These are phyloP conservation scores for Siniperca obscura DNA, from an alignment of 2,797 vertebrate species.

Conservation along the genomic window DNA sequence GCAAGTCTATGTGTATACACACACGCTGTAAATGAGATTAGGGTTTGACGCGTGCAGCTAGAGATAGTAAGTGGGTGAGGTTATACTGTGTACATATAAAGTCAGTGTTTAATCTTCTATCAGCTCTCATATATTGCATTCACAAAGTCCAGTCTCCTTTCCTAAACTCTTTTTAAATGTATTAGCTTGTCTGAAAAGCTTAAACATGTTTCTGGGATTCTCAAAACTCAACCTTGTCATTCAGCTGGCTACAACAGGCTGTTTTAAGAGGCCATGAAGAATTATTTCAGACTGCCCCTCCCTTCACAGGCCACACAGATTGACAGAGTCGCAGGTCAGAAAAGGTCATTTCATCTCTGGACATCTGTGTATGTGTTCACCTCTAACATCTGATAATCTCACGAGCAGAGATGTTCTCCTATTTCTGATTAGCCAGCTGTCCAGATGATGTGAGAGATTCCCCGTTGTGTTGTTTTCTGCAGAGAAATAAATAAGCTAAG, in stretches of 20 bases:
- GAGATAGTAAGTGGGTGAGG: conserved; percentile 30
- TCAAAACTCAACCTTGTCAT: not conserved
- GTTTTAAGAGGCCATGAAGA: conserved; percentile 13
- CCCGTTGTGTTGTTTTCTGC: not conserved
- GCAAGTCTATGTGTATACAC: not conserved
- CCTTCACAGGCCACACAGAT: conserved; percentile 14
- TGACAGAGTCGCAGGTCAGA: conserved; percentile 14
- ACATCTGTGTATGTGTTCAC: not conserved
- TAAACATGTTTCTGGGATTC: conserved; percentile 14
- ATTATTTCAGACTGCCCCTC: conserved; percentile 3
- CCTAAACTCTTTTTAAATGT: not conserved
- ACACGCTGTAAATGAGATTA: conserved; percentile 33
- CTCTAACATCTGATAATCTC: conserved; percentile 16
- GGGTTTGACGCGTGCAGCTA: conserved; percentile 9
- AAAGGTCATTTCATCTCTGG: conserved; percentile 36
- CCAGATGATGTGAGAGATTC: conserved; percentile 39
- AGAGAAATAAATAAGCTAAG: conserved; percentile 3
- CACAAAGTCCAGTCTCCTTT: not conserved
- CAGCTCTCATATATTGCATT: conserved; percentile 1
- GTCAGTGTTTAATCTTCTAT: conserved; percentile 23
- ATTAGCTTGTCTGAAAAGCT: conserved; percentile 10
- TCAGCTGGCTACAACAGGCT: not conserved
- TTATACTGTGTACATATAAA: conserved; percentile 1
- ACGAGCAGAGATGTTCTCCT: not conserved
- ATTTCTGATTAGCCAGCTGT: conserved; percentile 38